Evolutionary conservation across 2,797 vertebrate genomes (phyloP).

Genomic region (Premnoplex brunnescens): DNA sequence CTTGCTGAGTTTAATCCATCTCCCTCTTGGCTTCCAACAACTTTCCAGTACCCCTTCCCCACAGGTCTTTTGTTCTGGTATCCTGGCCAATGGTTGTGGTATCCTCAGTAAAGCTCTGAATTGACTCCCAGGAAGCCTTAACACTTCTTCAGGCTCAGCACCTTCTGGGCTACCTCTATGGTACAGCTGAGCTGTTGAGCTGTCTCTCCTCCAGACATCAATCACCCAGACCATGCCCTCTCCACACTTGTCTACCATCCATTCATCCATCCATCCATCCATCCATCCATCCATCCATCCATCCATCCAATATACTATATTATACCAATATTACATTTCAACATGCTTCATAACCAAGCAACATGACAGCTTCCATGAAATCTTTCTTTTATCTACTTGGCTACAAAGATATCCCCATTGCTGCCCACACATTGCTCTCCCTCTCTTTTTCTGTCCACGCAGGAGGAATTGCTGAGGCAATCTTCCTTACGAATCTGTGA

Average conservation of each 20-base stretch:
- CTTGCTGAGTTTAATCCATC: neutral
- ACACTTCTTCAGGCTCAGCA: neutral
- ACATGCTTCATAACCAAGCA: neutral
- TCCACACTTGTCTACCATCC: neutral
- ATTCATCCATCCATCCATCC: too few relatives aligned
- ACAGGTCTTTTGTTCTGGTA: neutral
- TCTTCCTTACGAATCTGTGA: neutral
- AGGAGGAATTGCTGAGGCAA: neutral
- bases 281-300: too few relatives aligned
- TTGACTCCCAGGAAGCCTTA: neutral
- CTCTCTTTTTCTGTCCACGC: neutral
- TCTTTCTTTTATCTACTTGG: neutral
- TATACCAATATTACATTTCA: neutral
- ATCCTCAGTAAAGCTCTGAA: neutral
- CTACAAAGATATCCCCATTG: neutral
- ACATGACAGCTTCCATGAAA: neutral
- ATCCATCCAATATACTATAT: neutral
- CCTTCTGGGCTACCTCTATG: neutral
- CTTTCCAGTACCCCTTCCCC: neutral
- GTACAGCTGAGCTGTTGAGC: rapidly evolving
- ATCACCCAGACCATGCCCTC: neutral
- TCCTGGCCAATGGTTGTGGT: neutral
- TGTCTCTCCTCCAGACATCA: neutral
- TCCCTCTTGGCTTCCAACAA: neutral
- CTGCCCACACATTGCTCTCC: neutral